phyloP scores from a whole-genome alignment of 2,113 vertebrate genomes.

The Stictonetta naevosa region DNA sequence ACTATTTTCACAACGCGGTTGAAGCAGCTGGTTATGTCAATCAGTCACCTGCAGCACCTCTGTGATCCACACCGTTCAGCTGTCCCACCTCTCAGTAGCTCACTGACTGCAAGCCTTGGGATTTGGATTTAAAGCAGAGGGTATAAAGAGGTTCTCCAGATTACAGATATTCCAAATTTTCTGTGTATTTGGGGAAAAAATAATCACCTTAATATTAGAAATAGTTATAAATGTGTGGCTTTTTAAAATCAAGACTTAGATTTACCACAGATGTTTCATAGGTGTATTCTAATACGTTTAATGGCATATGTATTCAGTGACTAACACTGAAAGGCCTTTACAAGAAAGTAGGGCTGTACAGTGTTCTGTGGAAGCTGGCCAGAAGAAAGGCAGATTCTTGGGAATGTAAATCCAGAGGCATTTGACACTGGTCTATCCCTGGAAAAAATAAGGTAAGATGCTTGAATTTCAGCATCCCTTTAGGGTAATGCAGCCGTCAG shows the following conservation, averaged over 20 bases:
- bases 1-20: neutral
- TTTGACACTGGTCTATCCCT: neutral
- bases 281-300: neutral
- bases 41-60: neutral
- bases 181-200: neutral
- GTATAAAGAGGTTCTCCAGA: neutral
- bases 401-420: neutral
- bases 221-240: neutral
- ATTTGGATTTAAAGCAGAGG: neutral
- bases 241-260: neutral
- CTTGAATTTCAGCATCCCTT: neutral
- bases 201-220: neutral
- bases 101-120: rapidly evolving
- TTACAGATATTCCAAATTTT: neutral
- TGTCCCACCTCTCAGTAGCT: neutral
- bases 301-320: neutral
- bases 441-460: neutral
- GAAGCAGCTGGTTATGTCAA: neutral
- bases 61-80: rapidly evolving
- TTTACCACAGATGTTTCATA: neutral
- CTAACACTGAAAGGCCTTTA: neutral
- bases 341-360: neutral
- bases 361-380: rapidly evolving
- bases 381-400: neutral
- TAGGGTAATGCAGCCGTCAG: neutral